phyloP scores from a whole-genome alignment of 1,140 invertebrate genomes.

The Globodera ellingtonae region DNA sequence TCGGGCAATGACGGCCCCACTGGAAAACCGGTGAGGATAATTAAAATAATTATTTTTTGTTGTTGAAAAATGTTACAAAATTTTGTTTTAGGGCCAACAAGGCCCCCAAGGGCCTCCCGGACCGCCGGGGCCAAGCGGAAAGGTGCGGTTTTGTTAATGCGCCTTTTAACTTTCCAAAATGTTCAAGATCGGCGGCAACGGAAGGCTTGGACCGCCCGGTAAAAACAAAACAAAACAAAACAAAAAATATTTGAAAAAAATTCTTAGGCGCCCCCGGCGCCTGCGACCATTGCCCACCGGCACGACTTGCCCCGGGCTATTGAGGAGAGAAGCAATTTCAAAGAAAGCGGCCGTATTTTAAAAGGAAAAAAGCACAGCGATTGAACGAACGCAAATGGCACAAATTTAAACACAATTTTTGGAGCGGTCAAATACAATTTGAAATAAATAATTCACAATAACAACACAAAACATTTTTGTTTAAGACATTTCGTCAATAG shows the following conservation, averaged over 20 bases:
- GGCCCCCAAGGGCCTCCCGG: slow-evolving; percentile 38
- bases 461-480: too few relatives aligned
- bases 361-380: too few relatives aligned
- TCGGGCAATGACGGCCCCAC: slow-evolving; percentile 30
- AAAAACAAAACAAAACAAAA: background rate
- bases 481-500: too few relatives aligned
- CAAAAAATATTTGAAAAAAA: background rate
- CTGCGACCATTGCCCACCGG: slow-evolving; percentile 47
- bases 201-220: slow-evolving; percentile 30
- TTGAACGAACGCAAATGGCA: too few relatives aligned
- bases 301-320: slow-evolving; percentile 43
- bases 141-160: background rate
- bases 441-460: too few relatives aligned
- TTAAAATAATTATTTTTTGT: background rate
- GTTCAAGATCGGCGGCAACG: slow-evolving; percentile 6
- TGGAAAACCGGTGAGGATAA: slow-evolving; percentile 28
- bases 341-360: background rate
- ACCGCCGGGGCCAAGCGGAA: slow-evolving; percentile 25
- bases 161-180: background rate
- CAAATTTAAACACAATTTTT: too few relatives aligned
- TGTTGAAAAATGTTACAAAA: background rate
- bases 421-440: too few relatives aligned
- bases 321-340: slow-evolving; percentile 11
- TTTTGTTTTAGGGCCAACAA: slow-evolving; percentile 22
- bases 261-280: slow-evolving; percentile 27